Base-by-base conservation (phyloP, 2,113 vertebrate genomes). In the Todiramphus chloris region DNA sequence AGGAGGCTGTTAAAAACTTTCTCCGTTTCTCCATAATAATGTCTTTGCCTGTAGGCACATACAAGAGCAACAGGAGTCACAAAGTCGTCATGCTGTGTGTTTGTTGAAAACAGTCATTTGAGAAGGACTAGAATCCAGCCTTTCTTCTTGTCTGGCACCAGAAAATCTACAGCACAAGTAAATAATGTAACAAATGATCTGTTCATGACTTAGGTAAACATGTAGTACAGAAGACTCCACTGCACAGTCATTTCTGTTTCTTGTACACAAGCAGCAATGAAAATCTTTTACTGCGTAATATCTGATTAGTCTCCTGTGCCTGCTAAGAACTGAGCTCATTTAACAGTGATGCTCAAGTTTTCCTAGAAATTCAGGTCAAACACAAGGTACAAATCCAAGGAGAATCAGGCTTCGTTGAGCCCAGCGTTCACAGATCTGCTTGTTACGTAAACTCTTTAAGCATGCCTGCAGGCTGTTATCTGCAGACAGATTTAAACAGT, bases 1-100 rank as follows among this genome's bases (percentile, higher is more conserved):
- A 93, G 0, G 0, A 86, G 9, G 11, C 9, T 55, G 10, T 31
- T 76, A 30, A 13, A 55, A 73, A 41, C 9, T 56, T 18, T n/a
- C 13, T 67, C 19, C 6, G 5, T 55, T 83, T 78, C 33, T 9
- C 15, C 10, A 9, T 27, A 85, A 41, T 17, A 44, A 44, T 28
- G 12, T 72, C 21, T 83, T 76, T 86, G 18, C 12, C 58, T 1
- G 0, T 13, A 68, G 23, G 15, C 16, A 64, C 14, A 31, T 56
- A 46, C 43, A 66, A 70, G 68, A 74, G 50, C 12, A 84, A 48
- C 4, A 70, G 10, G 28, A 75, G 27, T 55, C 15, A n/a, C 23
- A 17, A 79, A 70, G 25, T 8, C 1, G 1, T 21, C 33, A 4
- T 13, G 9, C 8, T 72, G 62, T 41, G 50, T 43, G 30, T 51